phyloP scores from a whole-genome alignment of 2,888 invertebrate species.

The Tiphia femorata region DNA sequence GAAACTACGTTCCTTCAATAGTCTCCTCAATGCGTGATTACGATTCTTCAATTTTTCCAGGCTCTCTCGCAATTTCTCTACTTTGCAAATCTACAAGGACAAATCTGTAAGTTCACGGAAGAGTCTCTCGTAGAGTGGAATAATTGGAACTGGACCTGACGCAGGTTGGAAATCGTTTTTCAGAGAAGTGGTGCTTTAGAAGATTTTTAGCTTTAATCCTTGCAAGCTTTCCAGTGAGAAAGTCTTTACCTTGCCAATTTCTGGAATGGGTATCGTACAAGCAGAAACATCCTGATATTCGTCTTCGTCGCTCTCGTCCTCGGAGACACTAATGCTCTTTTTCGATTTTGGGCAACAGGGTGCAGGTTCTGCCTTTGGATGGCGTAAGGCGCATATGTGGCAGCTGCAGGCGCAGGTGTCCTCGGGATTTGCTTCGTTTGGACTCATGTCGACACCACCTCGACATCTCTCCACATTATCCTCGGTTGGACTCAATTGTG shows the following conservation, averaged over 20 bases:
- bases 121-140: background rate
- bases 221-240: background rate
- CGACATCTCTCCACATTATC: background rate
- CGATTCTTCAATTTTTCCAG: constrained; percentile 37
- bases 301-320: background rate
- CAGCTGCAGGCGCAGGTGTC: constrained; percentile 2
- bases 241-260: background rate
- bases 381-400: background rate
- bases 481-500: no score
- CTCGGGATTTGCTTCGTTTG: background rate
- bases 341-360: background rate
- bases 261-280: background rate
- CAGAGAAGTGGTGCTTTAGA: no score
- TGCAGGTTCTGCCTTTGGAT: background rate
- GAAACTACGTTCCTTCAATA: constrained; percentile 11
- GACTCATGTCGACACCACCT: background rate
- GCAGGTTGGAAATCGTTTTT: background rate
- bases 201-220: no score
- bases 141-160: background rate
- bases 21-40: constrained; percentile 29
- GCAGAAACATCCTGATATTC: background rate
- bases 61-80: constrained; percentile 32
- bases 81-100: constrained; percentile 19
- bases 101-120: background rate
- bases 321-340: background rate